These are phyloP conservation scores for Orchestia grillus DNA, from an alignment of 1,140 invertebrate species.

Conservation along the genomic window DNA sequence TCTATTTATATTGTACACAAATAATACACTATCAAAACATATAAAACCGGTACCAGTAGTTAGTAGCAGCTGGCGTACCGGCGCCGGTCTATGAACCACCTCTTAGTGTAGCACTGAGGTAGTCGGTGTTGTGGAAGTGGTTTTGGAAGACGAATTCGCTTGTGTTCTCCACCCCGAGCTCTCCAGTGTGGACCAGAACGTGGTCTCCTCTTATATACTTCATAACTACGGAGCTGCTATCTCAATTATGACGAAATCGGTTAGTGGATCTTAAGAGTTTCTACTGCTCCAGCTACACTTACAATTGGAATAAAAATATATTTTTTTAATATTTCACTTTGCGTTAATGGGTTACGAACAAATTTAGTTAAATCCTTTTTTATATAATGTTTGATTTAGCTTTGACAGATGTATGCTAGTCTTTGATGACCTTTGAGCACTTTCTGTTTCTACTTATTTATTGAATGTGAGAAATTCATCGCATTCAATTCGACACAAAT, in stretches of 20 bases:
- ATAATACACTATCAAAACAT: no score
- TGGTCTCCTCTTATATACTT: constrained; percentile 66
- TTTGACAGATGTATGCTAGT: not conserved
- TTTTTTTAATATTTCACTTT: not conserved
- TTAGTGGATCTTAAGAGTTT: no score
- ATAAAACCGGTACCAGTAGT: no score
- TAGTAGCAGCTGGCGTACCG: no score
- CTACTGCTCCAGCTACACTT: not conserved
- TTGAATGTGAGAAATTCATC: not conserved
- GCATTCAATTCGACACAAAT: not conserved
- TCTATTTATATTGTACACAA: no score
- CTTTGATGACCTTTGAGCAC: not conserved
- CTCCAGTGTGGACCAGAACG: not conserved
- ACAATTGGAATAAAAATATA: not conserved
- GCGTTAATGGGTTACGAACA: not conserved
- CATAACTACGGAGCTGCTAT: constrained; percentile 65
- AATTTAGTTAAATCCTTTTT: not conserved
- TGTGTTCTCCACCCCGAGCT: not conserved
- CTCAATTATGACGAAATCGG: constrained; percentile 68
- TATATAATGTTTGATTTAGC: not conserved
- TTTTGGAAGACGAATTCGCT: no score
- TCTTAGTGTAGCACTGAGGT: no score
- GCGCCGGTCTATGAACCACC: no score
- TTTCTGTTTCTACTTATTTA: not conserved
- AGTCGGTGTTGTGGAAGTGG: no score